Percentiles rank a stretch among this genome's conserved stretches.
phyloP scores from a whole-genome alignment of 2,113 vertebrate species.

The Lycaon pictus region DNA sequence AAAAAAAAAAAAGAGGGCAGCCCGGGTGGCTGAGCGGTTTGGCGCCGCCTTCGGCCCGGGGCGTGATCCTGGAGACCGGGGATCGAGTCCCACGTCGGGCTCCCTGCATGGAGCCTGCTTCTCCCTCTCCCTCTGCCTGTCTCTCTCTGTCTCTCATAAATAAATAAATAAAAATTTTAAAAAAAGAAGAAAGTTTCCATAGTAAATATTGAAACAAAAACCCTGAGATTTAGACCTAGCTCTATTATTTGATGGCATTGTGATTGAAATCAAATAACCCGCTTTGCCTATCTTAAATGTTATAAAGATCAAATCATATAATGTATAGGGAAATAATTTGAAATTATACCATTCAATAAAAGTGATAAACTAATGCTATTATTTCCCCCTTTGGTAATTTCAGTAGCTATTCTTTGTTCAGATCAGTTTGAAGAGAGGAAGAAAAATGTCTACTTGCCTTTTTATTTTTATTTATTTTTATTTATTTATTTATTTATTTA shows the following conservation, averaged over 20 bases:
- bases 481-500: no score
- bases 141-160: no score
- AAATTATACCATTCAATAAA: slow-evolving; percentile 22
- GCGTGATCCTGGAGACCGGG: no score
- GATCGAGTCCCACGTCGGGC: no score
- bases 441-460: not conserved
- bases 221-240: slow-evolving; percentile 42
- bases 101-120: no score
- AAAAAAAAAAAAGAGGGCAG: no score
- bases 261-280: slow-evolving; percentile 38
- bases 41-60: no score
- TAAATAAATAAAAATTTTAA: no score
- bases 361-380: not conserved
- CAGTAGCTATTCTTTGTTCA: slow-evolving; percentile 53
- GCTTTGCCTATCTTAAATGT: slow-evolving; percentile 41
- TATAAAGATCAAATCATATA: slow-evolving; percentile 36
- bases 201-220: slow-evolving; percentile 48
- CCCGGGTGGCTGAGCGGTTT: no score
- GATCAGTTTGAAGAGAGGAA: slow-evolving; percentile 28
- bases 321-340: slow-evolving; percentile 19
- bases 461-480: no score
- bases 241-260: slow-evolving; percentile 15
- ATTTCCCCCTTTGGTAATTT: slow-evolving; percentile 43
- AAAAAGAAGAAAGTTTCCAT: not conserved
- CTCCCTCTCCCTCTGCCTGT: no score